A percentile compares a stretch with the other conserved stretches of the same genome.
phyloP scores from a whole-genome alignment of 1,140 invertebrate genomes.

The Cyphomyrmex costatus region DNA sequence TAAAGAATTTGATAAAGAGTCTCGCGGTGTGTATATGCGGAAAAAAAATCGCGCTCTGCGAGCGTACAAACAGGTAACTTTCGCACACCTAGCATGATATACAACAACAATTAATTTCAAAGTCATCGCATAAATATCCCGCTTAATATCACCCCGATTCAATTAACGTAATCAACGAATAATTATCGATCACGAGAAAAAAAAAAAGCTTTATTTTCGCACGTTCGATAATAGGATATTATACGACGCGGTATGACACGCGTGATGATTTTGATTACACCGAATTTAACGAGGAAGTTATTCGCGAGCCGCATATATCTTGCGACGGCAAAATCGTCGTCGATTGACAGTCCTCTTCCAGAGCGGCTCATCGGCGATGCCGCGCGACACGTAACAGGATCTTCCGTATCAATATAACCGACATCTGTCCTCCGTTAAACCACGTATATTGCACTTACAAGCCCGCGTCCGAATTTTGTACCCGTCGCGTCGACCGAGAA shows the following conservation, averaged over 20 bases:
- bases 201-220: conserved; percentile 36
- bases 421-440: conserved; percentile 34
- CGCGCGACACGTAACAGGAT: neutral
- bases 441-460: conserved; percentile 29
- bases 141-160: conserved; percentile 46
- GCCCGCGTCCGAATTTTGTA: conserved; percentile 31
- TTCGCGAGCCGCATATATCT: neutral
- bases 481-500: conserved; percentile 41
- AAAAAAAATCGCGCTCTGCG: conserved; percentile 30
- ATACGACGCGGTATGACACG: neutral
- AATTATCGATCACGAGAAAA: conserved; percentile 13
- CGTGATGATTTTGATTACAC: conserved; percentile 12
- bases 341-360: neutral
- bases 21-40: conserved; percentile 24
- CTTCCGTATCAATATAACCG: neutral
- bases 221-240: conserved; percentile 32
- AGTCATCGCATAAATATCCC: conserved; percentile 42
- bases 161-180: conserved; percentile 53
- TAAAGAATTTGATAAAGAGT: conserved; percentile 62
- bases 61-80: conserved; percentile 26
- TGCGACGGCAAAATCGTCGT: neutral
- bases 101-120: conserved; percentile 39
- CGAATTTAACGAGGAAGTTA: neutral
- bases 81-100: conserved; percentile 49
- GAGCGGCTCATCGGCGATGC: neutral